Evolutionary conservation across 1,140 invertebrate genomes (phyloP).

Genomic region (Drosophila santomea): DNA sequence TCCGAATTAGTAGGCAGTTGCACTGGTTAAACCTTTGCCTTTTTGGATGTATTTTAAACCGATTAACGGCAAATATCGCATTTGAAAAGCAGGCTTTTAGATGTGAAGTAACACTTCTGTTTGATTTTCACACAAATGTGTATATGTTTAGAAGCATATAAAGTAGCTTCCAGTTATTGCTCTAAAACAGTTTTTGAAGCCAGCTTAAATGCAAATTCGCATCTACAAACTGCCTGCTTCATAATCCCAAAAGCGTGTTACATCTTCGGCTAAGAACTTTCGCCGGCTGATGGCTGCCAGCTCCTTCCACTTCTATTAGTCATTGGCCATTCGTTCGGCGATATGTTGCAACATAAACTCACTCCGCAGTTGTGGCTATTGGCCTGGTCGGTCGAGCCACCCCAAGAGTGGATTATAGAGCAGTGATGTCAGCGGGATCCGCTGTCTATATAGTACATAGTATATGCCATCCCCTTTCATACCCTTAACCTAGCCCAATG

Average conservation of each 20-base stretch:
- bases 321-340: slow-evolving; percentile 52
- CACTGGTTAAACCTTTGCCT: background rate
- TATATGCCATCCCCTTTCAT: background rate
- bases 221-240: background rate
- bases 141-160: too few relatives aligned
- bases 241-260: slow-evolving; percentile 1
- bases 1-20: background rate
- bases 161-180: too few relatives aligned
- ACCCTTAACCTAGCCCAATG: slow-evolving; percentile 48
- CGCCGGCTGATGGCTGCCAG: slow-evolving; percentile 11
- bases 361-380: slow-evolving; percentile 11
- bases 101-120: too few relatives aligned
- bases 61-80: background rate
- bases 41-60: background rate
- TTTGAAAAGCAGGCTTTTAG: too few relatives aligned
- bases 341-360: slow-evolving; percentile 66
- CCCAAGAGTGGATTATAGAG: slow-evolving; percentile 27
- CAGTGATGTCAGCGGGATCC: slow-evolving; percentile 51
- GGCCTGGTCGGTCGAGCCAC: slow-evolving; percentile 9
- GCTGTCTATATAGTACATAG: background rate
- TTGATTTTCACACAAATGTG: too few relatives aligned
- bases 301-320: slow-evolving; percentile 54
- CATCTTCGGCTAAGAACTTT: slow-evolving; percentile 6
- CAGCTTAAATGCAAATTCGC: background rate
- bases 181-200: too few relatives aligned